Percentiles rank a stretch among this genome's conserved stretches.
Conservation (phyloP, 2,113 vertebrate species). For the Gallinago paraguaiae region DNA sequence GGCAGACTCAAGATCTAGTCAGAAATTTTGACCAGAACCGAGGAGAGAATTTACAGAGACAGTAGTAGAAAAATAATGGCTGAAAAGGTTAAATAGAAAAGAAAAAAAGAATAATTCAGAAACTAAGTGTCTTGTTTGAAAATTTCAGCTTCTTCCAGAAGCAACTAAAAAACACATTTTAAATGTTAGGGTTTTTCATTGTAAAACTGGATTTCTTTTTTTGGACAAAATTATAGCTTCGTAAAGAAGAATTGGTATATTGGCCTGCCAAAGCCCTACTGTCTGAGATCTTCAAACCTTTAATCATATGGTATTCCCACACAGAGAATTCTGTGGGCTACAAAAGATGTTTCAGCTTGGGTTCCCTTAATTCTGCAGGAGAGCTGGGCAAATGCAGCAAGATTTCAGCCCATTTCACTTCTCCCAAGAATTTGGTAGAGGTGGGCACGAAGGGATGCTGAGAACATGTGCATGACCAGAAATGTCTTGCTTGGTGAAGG, state of each 20-base stretch:
- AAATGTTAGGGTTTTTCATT: neutral
- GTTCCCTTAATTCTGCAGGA: neutral
- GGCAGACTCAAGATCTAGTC: neutral
- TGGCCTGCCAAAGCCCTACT: neutral
- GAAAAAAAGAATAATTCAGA: neutral
- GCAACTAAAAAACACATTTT: neutral
- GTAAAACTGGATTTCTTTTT: slow-evolving; percentile 1
- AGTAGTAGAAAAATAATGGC: neutral
- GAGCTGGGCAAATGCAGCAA: neutral
- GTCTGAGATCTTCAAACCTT: neutral
- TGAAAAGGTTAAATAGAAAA: neutral
- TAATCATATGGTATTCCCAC: neutral
- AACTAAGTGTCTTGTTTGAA: neutral
- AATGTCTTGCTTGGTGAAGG: neutral
- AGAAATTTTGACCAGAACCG: neutral
- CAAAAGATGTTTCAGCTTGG: neutral
- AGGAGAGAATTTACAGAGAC: neutral
- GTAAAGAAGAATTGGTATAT: neutral
- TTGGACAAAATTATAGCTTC: slow-evolving; percentile 23
- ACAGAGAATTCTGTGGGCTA: neutral
- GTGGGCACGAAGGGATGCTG: neutral
- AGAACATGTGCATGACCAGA: accelerated
- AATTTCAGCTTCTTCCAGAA: neutral
- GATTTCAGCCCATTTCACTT: neutral
- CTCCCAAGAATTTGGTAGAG: neutral